These are phyloP conservation scores for Odontocerum albicorne DNA, from an alignment of 2,888 invertebrate genomes.

Conservation along the genomic window DNA sequence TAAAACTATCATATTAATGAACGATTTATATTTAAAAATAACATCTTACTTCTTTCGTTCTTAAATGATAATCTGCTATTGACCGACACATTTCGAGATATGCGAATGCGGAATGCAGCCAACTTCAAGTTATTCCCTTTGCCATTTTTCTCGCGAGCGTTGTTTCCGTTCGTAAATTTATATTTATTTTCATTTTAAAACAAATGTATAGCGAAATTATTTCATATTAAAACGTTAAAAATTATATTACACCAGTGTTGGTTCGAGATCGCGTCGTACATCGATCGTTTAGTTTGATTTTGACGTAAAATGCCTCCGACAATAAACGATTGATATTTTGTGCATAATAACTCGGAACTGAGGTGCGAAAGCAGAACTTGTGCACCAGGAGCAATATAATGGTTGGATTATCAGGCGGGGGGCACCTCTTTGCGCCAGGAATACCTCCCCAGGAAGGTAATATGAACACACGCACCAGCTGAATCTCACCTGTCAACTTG, in stretches of 20 bases:
- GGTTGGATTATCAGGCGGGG: constrained; percentile 62
- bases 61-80: too few relatives aligned
- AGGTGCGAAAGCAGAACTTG: constrained; percentile 1
- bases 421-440: constrained; percentile 59
- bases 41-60: too few relatives aligned
- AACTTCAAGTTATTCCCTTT: constrained; percentile 27
- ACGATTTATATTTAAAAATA: too few relatives aligned
- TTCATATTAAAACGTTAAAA: neutral
- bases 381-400: constrained; percentile 42
- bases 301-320: constrained; percentile 21
- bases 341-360: constrained; percentile 18
- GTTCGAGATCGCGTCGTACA: neutral
- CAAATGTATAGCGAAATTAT: neutral
- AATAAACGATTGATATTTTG: constrained; percentile 29
- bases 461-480: constrained; percentile 5
- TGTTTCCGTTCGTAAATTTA: constrained; percentile 30
- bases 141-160: constrained; percentile 32
- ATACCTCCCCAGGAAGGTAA: constrained; percentile 62
- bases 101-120: constrained; percentile 19
- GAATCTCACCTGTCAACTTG: constrained; percentile 39
- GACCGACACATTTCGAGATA: too few relatives aligned
- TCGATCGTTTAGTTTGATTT: constrained; percentile 2
- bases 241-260: too few relatives aligned
- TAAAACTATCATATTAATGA: too few relatives aligned
- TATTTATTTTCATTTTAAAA: constrained; percentile 22